These are phyloP conservation scores for Eupithecia subumbrata DNA, from an alignment of 2,888 invertebrate genomes.

Conservation along the genomic window DNA sequence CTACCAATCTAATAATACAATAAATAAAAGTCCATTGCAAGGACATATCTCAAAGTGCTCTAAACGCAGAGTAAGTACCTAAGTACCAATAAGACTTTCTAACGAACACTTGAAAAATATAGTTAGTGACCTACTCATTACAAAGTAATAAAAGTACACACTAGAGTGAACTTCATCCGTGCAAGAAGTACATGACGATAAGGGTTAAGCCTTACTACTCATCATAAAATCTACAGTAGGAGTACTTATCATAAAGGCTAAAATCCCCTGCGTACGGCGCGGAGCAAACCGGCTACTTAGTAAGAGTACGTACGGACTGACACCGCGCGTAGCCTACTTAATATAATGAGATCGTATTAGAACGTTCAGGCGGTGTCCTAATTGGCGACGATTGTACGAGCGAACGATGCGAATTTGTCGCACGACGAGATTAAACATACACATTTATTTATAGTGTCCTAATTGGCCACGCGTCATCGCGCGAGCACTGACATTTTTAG, in stretches of 20 bases:
- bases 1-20: neutral
- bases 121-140: neutral
- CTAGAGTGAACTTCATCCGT: neutral
- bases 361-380: no score
- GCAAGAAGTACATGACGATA: neutral
- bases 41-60: neutral
- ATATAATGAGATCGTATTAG: no score
- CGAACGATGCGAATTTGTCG: no score
- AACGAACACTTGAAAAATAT: no score
- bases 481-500: no score
- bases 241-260: constrained; percentile 2
- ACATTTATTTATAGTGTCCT: no score
- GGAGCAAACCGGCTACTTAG: neutral
- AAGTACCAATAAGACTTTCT: no score
- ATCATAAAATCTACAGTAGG: neutral
- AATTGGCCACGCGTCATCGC: no score
- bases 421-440: no score
- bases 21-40: no score
- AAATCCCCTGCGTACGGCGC: neutral
- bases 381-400: no score
- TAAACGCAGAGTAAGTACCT: no score
- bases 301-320: neutral
- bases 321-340: neutral
- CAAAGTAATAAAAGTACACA: neutral
- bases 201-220: neutral